Base-by-base conservation (phyloP, 2,797 vertebrate species). In the Scomberomorus guttatus region DNA sequence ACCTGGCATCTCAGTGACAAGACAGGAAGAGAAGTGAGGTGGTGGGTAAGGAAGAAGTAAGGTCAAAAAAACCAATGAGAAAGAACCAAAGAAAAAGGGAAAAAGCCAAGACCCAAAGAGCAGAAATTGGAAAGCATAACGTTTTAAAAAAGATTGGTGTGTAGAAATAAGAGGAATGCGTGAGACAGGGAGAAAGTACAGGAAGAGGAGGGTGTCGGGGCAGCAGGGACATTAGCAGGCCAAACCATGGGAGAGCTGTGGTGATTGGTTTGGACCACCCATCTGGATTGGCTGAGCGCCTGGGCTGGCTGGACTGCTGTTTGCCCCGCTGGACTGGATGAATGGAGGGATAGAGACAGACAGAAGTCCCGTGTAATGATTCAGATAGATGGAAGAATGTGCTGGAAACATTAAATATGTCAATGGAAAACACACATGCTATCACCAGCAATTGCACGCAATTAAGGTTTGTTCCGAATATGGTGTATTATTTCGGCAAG, bases 231-330 rank as follows among this genome's bases (percentile, higher is more conserved):
- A 66, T 68, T 51, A 56, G 61, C 59, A 48, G 73, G 80, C 79
- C 71, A 59, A 72, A 79, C 73, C 80, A 55, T 77, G 81, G 62
- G 77, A 75, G 67, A 78, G 66, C 70, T 51, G 79, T 56, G 3
- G 74, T 77, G 89, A 90, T 85, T 66, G 80, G 74, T 84, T 50
- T 77, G 77, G 93, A 92, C 93, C 93, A 94, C 93, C 91, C 92
- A 93, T 86, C 63, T 83, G 83, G 84, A 83, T 66, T 92, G 91
- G 89, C 92, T 62, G 61, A 59, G 83, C 1, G 88, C 90, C 90
- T 76, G 72, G 76, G 46, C 81, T 70, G 70, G 74, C 72, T 79
- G 65, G 58, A 73, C 73, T 20, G 44, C 56, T 59, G 66, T 79
- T 81, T 72, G 80, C 69, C 77, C 46, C n/a, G 44, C 66, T 63